Evolutionary conservation across 2,888 invertebrate species (phyloP), one percentile per base, ranked within the genome.

Genomic region (Caenorhabditis plicata): DNA sequence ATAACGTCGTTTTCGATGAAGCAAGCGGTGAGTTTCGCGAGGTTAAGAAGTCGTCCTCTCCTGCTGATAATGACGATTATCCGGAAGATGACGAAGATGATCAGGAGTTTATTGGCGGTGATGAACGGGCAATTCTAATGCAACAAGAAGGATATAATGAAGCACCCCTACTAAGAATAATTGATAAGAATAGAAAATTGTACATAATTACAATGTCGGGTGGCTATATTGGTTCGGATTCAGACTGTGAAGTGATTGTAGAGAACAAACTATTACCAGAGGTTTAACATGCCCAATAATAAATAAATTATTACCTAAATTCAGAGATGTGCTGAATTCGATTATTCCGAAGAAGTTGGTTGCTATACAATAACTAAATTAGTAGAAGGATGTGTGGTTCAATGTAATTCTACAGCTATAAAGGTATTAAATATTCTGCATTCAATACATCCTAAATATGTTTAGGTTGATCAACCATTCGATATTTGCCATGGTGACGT

Each of bases 151-250:
- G 67, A n/a, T 66, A 52, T 35, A 57, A 64, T 35, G 63, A 75
- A 39, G 65, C 77, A n/a, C 73, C 77, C 0, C 68, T 68, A 38
- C 54, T 78, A 22, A 61, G 77, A 26, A 15, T 77, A n/a, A 70
- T 77, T 42, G 73, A 77, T 40, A 38, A 48, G 26, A 20, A 45
- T 7, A 44, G 47, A 23, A 47, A 54, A 15, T 60, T 72, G 11
- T 68, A 70, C 51, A 69, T 77, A 22, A 49, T 77, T 7, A 77
- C 77, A 4, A 69, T 77, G 13, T 64, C 55, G 29, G 76, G 75
- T 17, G 75, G 71, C 4, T 62, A 52, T 19, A 49, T 75, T 7
- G 77, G 76, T n/a, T 64, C 54, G 4, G 57, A 52, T 40, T 7
- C 44, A 4, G 58, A 58, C 26, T 58, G 52, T 29, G 68, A 58